Conservation (phyloP, 2,888 invertebrate genomes). For the Agriotes lineatus region DNA sequence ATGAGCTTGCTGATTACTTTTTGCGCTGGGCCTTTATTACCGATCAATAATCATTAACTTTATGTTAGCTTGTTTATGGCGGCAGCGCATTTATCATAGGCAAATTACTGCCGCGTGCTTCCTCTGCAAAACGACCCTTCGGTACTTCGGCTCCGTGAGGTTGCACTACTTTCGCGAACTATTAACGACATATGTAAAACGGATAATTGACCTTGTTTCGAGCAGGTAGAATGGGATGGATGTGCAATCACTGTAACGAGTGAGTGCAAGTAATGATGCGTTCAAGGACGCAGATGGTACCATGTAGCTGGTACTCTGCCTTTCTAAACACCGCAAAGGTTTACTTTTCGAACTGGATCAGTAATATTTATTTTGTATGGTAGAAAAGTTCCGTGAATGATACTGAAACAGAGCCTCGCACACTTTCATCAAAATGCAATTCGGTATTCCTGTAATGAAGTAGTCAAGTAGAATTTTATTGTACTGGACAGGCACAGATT, state of each 20-base stretch:
- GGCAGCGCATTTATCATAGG: conserved; percentile 9
- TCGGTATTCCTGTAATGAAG: too few species aligned
- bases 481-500: too few species aligned
- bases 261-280: background rate
- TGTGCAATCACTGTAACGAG: background rate
- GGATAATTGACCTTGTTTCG: conserved; percentile 16
- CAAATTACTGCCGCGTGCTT: conserved; percentile 19
- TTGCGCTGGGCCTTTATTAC: conserved; percentile 28
- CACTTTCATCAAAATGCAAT: too few species aligned
- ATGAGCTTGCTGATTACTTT: conserved; percentile 31
- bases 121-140: too few species aligned
- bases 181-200: conserved; percentile 2
- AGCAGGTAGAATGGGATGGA: background rate
- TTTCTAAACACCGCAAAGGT: conserved; percentile 18
- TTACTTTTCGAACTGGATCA: conserved; percentile 11
- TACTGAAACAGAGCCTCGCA: too few species aligned
- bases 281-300: conserved; percentile 10
- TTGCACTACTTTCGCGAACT: conserved; percentile 26
- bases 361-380: too few species aligned
- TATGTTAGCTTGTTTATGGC: conserved; percentile 12
- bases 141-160: too few species aligned
- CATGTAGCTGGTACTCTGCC: conserved; percentile 1
- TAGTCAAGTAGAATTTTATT: too few species aligned
- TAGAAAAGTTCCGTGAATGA: too few species aligned
- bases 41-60: conserved; percentile 32